Evolutionary conservation across 2,797 vertebrate species (phyloP), one percentile per base, ranked within the genome.

Genomic region (Chaetophractus vellerosus): DNA sequence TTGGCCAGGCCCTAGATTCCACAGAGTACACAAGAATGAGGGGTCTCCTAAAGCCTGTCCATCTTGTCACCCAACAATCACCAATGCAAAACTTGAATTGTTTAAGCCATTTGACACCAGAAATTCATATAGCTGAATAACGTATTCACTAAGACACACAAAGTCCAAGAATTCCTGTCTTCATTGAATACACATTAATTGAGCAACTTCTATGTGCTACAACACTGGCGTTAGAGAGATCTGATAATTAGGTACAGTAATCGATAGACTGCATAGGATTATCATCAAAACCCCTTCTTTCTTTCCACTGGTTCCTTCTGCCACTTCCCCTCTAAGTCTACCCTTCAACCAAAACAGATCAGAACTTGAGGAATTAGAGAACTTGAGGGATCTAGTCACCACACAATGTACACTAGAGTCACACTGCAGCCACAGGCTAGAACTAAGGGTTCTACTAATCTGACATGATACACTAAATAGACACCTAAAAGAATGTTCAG

Each of bases 1-100:
- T 55, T 96, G 75, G 31, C 24, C 31, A 93, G 83, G 89, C 71
- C 59, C 52, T 95, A 90, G 33, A 78, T 75, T 68, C 72, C 68
- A 69, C 24, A 93, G 41, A 94, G 24, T 9, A 93, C 18, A n/a
- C 19, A 28, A 45, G 24, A 26, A 52, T 38, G 55, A 84, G 64
- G 19, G 41, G 21, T 88, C 33, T 84, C 36, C 31, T 38, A 72
- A 85, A 79, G 36, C 28, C 64, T 71, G 15, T 52, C 28, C 52
- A 79, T 68, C n/a, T 36, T 33, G 71, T 83, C n/a, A 83, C 69
- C 18, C 21, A 57, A 48, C 81, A 64, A 59, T 66, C 66, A 80
- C 31, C 59, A 86, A 74, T 80, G 41, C 57, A 86, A 41, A 90
- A 64, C 38, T 86, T 86, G 75, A 79, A 80, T 85, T 24, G 24